A percentile compares a stretch with the other conserved stretches of the same genome.
These are phyloP conservation scores for Tyrannus savana DNA, from an alignment of 2,113 vertebrate genomes.

Conservation along the genomic window DNA sequence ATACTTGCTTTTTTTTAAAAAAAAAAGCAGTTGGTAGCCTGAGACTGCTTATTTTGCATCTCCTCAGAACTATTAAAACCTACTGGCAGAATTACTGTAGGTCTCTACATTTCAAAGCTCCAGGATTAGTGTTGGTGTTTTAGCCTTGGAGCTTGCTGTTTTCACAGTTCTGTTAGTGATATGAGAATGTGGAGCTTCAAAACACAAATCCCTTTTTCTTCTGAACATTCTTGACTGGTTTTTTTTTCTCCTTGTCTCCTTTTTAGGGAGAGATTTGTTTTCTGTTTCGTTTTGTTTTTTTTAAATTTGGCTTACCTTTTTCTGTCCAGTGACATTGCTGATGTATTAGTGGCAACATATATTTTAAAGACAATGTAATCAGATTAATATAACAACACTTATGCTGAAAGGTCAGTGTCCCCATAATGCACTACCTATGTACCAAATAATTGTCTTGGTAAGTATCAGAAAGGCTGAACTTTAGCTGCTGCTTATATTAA, in stretches of 20 bases:
- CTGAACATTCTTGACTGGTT: background rate
- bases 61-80: background rate
- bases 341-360: background rate
- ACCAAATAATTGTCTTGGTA: background rate
- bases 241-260: background rate
- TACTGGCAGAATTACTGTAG: background rate
- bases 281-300: background rate
- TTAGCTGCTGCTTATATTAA: background rate
- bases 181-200: background rate
- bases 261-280: background rate
- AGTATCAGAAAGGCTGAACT: background rate
- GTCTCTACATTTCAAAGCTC: constrained; percentile 14
- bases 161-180: background rate
- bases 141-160: background rate
- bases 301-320: background rate
- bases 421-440: background rate
- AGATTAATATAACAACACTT: background rate
- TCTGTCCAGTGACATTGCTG: background rate
- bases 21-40: background rate
- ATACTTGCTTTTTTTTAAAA: background rate
- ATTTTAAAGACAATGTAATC: background rate
- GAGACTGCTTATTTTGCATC: background rate
- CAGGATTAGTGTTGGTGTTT: background rate
- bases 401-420: background rate
- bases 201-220: background rate